A percentile compares a stretch with the other conserved stretches of the same genome.
phyloP scores from a whole-genome alignment of 2,888 invertebrate species.

The Trypoxylon attenuatum region DNA sequence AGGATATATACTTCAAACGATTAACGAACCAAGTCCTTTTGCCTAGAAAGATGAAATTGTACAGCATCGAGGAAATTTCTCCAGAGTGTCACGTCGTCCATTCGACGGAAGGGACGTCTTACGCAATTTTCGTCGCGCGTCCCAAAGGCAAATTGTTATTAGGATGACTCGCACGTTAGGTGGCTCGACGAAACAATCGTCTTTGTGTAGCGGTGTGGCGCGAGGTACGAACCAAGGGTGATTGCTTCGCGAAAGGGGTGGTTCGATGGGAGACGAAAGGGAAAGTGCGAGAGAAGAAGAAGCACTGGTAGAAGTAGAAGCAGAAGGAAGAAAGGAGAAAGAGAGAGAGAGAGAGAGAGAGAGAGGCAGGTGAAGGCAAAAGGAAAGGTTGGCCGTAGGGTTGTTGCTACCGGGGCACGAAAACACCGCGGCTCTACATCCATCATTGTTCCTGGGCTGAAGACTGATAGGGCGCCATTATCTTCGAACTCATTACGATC shows the following conservation, averaged over 20 bases:
- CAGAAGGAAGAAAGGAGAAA: slow-evolving; percentile 8
- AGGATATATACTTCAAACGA: too few relatives aligned
- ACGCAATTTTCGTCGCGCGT: slow-evolving; percentile 35
- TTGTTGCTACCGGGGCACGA: slow-evolving; percentile 57
- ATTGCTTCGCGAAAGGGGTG: background rate
- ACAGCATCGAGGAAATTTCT: too few relatives aligned
- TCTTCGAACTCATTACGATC: slow-evolving; percentile 74
- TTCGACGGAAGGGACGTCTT: background rate
- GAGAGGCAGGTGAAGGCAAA: too few relatives aligned
- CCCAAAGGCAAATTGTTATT: slow-evolving; percentile 52
- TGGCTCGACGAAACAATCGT: slow-evolving; percentile 63
- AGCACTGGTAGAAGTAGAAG: background rate
- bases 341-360: slow-evolving; percentile 23
- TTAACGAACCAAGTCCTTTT: too few relatives aligned
- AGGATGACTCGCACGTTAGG: slow-evolving; percentile 53
- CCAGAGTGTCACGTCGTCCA: too few relatives aligned
- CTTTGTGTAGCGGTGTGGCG: slow-evolving; percentile 47
- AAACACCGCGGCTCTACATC: slow-evolving; percentile 66
- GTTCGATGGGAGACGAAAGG: background rate
- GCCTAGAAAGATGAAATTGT: too few relatives aligned
- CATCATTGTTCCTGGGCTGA: slow-evolving; percentile 71
- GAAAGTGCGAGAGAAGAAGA: slow-evolving; percentile 2
- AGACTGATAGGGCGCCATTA: slow-evolving; percentile 72
- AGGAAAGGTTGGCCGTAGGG: slow-evolving; percentile 23
- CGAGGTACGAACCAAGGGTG: slow-evolving; percentile 13